Evolutionary conservation across 2,888 invertebrate genomes (phyloP), one percentile per base, ranked within the genome.

Genomic region (Nomada flava): DNA sequence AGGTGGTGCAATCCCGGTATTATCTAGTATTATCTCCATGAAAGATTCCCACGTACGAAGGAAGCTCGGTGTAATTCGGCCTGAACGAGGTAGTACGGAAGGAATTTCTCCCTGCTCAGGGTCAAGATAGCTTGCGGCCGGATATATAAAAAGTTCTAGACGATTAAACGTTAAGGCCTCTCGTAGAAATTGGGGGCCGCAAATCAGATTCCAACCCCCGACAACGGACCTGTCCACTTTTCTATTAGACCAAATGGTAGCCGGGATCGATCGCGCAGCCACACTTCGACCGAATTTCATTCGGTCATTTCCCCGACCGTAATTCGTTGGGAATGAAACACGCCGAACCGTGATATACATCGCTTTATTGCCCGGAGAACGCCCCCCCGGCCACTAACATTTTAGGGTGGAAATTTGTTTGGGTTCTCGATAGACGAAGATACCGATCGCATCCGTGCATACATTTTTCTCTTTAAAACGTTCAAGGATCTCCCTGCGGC

Each of bases 191-290:
- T 60, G 59, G 20, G 10, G 42, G 13, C 59, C 20, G 29, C 11
- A 50, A 71, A 62, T 62, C 60, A 60, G 18, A 70, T 60, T 47
- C 53, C n/a, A 29, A 50, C 11, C 29, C 15, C 11, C 15, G 20
- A 20, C 29, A 15, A 60, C 5, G 20, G 29, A 26, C 10, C 29
- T 62, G 23, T 42, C 29, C 13, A 60, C 50, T 7, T 70, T 47
- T 64, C 23, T 26, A 18, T 67, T 23, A 13, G 26, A 11, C 36
- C 42, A 5, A 65, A 65, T 71, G 26, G 44, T 13, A 18, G 52
- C 13, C 7, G 20, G 44, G 59, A 70, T 76, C 78, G 65, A 67
- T 77, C 53, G 71, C 13, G 18, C 50, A 60, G 65, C 29, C 67
- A 47, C 67, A 47, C 52, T 63, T 62, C 71, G 18, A 42, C 52